These are phyloP conservation scores for Prochilodus magdalenae DNA, from an alignment of 2,113 vertebrate genomes.

Conservation along the genomic window DNA sequence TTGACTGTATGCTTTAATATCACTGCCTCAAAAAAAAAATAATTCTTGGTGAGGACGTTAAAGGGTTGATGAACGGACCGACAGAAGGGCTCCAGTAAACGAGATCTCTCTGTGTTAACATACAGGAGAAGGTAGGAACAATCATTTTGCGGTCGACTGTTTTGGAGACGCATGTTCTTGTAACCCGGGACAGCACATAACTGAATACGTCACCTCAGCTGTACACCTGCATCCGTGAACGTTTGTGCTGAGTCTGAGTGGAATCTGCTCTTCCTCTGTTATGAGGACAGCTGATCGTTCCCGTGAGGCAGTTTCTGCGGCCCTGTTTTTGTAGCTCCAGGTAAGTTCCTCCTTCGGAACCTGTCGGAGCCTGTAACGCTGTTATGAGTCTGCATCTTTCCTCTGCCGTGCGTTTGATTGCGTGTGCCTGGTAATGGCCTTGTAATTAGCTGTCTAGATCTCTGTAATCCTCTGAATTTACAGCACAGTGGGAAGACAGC, in stretches of 20 bases:
- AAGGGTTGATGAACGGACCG: no score
- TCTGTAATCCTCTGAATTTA: constrained; percentile 25
- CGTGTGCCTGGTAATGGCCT: constrained; percentile 28
- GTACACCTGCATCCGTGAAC: neutral
- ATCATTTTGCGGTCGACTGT: no score
- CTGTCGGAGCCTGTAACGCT: constrained; percentile 49
- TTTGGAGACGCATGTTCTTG: no score
- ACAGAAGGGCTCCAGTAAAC: no score
- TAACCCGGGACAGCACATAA: no score
- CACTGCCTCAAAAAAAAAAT: no score
- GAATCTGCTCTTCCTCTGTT: constrained; percentile 11
- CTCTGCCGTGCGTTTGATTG: neutral
- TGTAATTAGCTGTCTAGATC: constrained; percentile 47
- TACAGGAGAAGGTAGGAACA: no score
- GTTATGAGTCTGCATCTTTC: constrained; percentile 16
- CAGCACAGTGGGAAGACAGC: neutral
- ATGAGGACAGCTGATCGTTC: constrained; percentile 31
- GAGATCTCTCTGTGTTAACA: no score
- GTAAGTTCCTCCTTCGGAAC: constrained; percentile 46
- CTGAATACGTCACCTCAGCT: no score
- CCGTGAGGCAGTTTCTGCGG: constrained; percentile 22
- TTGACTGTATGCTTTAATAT: no score
- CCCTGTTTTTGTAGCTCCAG: constrained; percentile 35
- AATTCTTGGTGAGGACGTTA: no score
- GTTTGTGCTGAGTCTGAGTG: neutral